Evolutionary conservation across 1,140 invertebrate genomes (phyloP), one percentile per base, ranked within the genome.

Genomic region (Lethrus apterus): DNA sequence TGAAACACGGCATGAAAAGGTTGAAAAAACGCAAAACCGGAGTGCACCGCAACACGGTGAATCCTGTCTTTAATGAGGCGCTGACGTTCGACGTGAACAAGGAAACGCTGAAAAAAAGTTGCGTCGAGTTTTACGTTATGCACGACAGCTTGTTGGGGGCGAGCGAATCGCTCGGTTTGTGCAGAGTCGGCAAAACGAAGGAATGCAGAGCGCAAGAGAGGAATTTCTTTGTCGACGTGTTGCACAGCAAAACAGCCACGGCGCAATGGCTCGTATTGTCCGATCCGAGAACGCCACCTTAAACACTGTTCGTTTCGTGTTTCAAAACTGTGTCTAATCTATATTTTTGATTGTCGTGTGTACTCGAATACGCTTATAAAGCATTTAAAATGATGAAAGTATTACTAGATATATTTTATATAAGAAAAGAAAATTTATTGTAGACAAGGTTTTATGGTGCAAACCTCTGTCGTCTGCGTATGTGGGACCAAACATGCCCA

Each of bases 1-100:
- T 90, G 0, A 74, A 86, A 11, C 82, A 84, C 17, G 84, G 86
- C 55, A 79, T 78, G 11, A 82, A 81, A 58, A 72, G 73, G 48
- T 70, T 80, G 47, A 92, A 92, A 70, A 91, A 90, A 65, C 89
- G 89, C 63, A 91, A 90, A 68, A 91, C 89, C 0, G 83, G 83
- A 24, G 83, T 90, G 0, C 82, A 87, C 56, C 77, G 86, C 42
- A 89, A 89, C 55, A 89, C 84, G 0, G 73, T 87, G 0, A 85
- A 80, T 66, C 88, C 89, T 0, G 84, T 91, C 0, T 92, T 89
- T 67, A 92, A 92, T 63, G 89, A 92, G 59, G 88, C 85, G 0
- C 70, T 93, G 48, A 83, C 84, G 11, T 93, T 92, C 58, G 87
- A 91, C 66, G 75, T 89, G 46, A 66, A 71, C 11, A 72, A 73